Percentiles rank a stretch among this genome's conserved stretches.
These are phyloP conservation scores for Drymonia ruficornis DNA, from an alignment of 2,888 invertebrate genomes.

Conservation along the genomic window DNA sequence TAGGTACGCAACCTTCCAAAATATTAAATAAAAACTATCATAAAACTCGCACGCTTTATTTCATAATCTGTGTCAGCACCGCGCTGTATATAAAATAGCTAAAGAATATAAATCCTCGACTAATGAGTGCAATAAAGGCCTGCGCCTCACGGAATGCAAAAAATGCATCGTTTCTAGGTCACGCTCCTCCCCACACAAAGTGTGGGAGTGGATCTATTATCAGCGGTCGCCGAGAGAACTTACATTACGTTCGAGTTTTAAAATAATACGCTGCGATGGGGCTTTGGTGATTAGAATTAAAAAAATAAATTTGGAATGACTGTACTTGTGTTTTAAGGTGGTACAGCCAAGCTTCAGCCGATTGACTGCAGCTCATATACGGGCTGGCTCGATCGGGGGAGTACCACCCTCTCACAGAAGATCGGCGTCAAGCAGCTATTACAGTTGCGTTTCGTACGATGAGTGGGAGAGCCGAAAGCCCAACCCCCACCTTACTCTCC, in stretches of 20 bases:
- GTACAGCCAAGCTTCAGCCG: too few relatives aligned
- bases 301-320: background rate
- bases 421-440: too few relatives aligned
- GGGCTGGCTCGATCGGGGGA: too few relatives aligned
- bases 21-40: too few relatives aligned
- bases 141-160: constrained; percentile 52
- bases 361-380: too few relatives aligned
- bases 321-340: background rate
- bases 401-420: too few relatives aligned
- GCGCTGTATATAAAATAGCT: constrained; percentile 45
- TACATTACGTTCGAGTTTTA: constrained; percentile 54
- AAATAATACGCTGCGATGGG: constrained; percentile 35
- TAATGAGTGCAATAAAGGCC: constrained; percentile 65
- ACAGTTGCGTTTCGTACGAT: too few relatives aligned
- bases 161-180: constrained; percentile 64
- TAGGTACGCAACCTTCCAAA: too few relatives aligned
- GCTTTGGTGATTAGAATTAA: constrained; percentile 21
- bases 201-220: constrained; percentile 48
- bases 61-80: constrained; percentile 28
- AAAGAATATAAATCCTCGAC: constrained; percentile 37
- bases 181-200: constrained; percentile 26
- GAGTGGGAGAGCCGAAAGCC: too few relatives aligned
- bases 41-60: too few relatives aligned
- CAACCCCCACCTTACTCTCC: too few relatives aligned
- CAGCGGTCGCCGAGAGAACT: constrained; percentile 29